A percentile compares a stretch with the other conserved stretches of the same genome.
These are phyloP conservation scores for Novumbra hubbsi DNA, from an alignment of 2,797 vertebrate genomes.

Conservation along the genomic window DNA sequence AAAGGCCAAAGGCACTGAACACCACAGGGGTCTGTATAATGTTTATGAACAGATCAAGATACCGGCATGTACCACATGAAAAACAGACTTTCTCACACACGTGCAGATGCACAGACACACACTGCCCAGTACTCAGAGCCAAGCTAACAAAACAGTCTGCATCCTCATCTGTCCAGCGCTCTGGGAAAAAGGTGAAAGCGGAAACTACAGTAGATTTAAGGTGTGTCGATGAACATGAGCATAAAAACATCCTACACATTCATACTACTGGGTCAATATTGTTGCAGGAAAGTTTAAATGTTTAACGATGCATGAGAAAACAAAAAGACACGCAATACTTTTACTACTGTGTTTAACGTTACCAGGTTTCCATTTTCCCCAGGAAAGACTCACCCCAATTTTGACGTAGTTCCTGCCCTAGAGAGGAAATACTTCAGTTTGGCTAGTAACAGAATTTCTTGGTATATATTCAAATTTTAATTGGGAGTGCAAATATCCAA, in stretches of 20 bases:
- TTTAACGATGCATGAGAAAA: background rate
- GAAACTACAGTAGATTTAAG: background rate
- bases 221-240: background rate
- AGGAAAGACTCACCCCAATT: too few relatives aligned
- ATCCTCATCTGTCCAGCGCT: slow-evolving; percentile 16
- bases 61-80: background rate
- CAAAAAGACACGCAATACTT: too few relatives aligned
- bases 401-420: too few relatives aligned
- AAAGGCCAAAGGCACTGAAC: background rate
- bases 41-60: background rate
- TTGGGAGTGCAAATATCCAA: too few relatives aligned
- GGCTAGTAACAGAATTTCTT: too few relatives aligned
- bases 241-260: background rate
- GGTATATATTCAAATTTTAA: too few relatives aligned
- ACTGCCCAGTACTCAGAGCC: slow-evolving; percentile 1
- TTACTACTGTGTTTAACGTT: too few relatives aligned
- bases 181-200: background rate
- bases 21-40: background rate
- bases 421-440: too few relatives aligned
- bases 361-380: too few relatives aligned
- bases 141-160: slow-evolving; percentile 27
- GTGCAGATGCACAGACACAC: background rate
- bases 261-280: background rate
- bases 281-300: background rate
- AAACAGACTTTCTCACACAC: background rate